Evolutionary conservation across 1,140 invertebrate genomes (phyloP), one percentile per base, ranked within the genome.

Genomic region (Psilanteris sp.): DNA sequence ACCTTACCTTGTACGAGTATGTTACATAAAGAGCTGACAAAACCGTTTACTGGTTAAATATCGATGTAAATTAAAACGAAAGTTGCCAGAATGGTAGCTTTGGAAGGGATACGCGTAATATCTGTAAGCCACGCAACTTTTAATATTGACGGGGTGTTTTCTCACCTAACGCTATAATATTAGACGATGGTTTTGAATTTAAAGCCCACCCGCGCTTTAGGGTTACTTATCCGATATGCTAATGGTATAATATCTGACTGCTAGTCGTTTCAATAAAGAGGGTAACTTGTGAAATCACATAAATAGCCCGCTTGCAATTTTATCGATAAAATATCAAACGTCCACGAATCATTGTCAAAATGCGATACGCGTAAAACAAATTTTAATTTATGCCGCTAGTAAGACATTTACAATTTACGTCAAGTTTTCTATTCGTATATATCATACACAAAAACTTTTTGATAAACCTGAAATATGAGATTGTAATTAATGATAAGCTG

Each of bases 81-180:
- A 37, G 41, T 26, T 41, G 37, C 27, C 26, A 16, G 14, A 66
- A 55, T 14, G 22, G 39, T 11, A 9, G 26, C 29, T 39, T 7
- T 50, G 18, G 34, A n/a, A n/a, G 61, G 64, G 54, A 64, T 62
- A 46, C 44, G 7, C 70, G 64, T 85, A 84, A 85, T 86, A 85
- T 81, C 81, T 79, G 59, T 62, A 70, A 80, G 78, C 83, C 85
- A 85, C 82, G 81, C 82, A 83, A 86, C 78, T 86, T 85, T 84
- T 85, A 85, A 86, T 85, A 85, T 86, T 81, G 82, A 83, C 83
- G 77, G 83, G 83, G 82, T 85, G 85, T 85, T 86, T 85, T 85
- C 83, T 85, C 82, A 85, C 83, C 79, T 85, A 46, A 80, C 74
- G 44, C 73, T 72, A 79, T 79, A 82, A 82, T 81, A 81, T 82